Evolutionary conservation across 2,888 invertebrate species (phyloP), one percentile per base, ranked within the genome.

Genomic region (Xestobium rufovillosum): DNA sequence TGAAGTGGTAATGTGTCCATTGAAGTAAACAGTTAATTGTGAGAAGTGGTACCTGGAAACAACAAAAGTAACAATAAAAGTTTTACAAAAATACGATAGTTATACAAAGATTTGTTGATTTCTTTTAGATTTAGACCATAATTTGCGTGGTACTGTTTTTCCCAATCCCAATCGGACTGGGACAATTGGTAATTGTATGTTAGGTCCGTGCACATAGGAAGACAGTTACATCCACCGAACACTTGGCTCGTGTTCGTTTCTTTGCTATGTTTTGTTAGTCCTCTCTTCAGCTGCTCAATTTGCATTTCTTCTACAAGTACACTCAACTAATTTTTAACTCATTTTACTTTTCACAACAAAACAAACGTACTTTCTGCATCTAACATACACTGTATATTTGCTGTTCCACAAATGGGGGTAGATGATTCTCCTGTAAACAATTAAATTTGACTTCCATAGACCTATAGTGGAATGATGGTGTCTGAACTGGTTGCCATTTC

Each of bases 1-100:
- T 1, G 76, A 77, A 1, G 80, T 76, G 14, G 79, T 71, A 51
- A 80, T 80, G 55, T 80, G 80, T 1, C 75, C 72, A n/a, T n/a
- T n/a, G 63, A 80, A 80, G 64, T 76, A 80, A 31, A 81, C 71
- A 47, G 74, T 71, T 4, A 79, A 68, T 2, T 76, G 71, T 0
- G 78, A 67, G 54, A 68, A 66, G 45, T 67, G 58, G 6, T 38
- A 38, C 13, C 49, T 49, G 30, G 33, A 47, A 45, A n/a, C n/a
- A 6, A 19, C n/a, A n/a, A n/a, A n/a, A n/a, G n/a, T n/a, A n/a
- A n/a, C n/a, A n/a, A n/a, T n/a, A n/a, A n/a, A n/a, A n/a, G n/a
- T n/a, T n/a, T n/a, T n/a, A n/a, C n/a, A n/a, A 19, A 19, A 19
- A 19, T 8, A 19, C 6, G 23, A 19, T 4, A 19, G 16, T n/a